Conservation (phyloP, 2,113 vertebrate species). For the Gallinago undulata region DNA sequence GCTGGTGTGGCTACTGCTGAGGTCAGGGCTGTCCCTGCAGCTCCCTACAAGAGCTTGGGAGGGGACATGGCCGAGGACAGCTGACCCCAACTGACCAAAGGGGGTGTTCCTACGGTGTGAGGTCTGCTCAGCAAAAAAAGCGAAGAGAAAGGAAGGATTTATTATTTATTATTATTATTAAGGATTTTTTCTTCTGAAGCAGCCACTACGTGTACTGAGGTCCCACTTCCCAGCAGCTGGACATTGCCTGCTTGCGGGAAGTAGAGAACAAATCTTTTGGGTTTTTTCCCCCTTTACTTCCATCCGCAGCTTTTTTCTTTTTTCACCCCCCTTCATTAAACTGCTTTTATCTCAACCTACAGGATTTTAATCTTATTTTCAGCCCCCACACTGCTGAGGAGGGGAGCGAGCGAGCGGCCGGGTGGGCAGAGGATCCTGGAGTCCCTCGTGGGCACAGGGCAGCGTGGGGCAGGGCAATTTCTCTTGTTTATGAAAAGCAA, state of each 20-base stretch:
- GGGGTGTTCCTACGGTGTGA: accelerated
- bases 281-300: not conserved
- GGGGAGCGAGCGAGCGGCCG: not conserved
- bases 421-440: not conserved
- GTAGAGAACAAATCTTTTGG: not conserved
- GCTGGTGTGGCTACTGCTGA: not conserved
- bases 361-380: not conserved
- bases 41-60: not conserved
- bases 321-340: not conserved
- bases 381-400: not conserved
- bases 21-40: not conserved
- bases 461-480: not conserved
- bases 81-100: not conserved
- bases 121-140: not conserved
- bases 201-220: not conserved
- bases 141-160: not conserved
- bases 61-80: not conserved
- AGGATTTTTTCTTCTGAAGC: not conserved
- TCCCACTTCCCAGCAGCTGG: not conserved
- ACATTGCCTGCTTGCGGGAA: not conserved
- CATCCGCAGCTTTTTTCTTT: not conserved
- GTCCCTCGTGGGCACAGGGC: not conserved
- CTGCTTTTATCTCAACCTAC: not conserved
- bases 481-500: not conserved
- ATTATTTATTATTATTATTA: no score